Percentiles rank a stretch among this genome's conserved stretches.
Evolutionary conservation across 2,888 invertebrate species (phyloP).

Genomic region (Sesia bembeciformis): DNA sequence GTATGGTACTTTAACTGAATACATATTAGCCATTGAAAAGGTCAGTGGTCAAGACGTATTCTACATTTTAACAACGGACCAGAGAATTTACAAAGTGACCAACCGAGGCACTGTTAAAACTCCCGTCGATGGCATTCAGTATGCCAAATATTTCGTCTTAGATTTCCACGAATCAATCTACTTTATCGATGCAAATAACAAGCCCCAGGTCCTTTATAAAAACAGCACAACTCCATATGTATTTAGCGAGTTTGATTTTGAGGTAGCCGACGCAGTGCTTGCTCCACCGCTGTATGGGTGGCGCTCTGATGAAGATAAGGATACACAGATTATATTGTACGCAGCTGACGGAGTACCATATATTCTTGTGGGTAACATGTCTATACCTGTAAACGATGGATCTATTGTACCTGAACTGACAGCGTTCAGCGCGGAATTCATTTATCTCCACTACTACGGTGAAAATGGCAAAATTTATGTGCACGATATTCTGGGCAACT

Average conservation of each 20-base stretch:
- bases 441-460: not conserved
- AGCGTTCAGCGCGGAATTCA: not conserved
- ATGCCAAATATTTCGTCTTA: not conserved
- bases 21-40: not conserved
- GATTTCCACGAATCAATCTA: not conserved
- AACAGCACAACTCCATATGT: not conserved
- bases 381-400: not conserved
- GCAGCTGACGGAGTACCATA: not conserved
- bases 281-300: not conserved
- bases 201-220: not conserved
- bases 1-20: not conserved
- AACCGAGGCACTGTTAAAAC: not conserved
- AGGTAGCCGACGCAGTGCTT: not conserved
- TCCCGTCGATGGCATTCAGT: not conserved
- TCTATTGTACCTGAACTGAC: not conserved
- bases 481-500: not conserved
- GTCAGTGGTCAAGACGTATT: not conserved
- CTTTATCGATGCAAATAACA: not conserved
- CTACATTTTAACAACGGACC: not conserved
- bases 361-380: not conserved
- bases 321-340: not conserved
- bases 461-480: not conserved
- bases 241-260: not conserved
- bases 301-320: not conserved
- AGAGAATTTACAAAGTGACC: not conserved